phyloP scores from a whole-genome alignment of 1,140 invertebrate species.

The Leucophenga varia region DNA sequence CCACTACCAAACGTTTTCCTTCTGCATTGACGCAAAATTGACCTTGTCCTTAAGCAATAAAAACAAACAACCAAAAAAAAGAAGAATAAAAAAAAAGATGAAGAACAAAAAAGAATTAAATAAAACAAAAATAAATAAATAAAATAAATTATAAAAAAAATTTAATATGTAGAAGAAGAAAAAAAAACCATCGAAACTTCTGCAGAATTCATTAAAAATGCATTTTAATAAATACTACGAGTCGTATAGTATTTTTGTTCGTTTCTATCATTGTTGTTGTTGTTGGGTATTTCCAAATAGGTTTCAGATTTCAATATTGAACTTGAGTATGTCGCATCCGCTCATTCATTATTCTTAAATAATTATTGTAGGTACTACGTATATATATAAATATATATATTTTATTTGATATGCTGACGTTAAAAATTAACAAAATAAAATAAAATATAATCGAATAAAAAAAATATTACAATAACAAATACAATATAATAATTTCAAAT shows the following conservation, averaged over 20 bases:
- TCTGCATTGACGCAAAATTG: conserved; percentile 14
- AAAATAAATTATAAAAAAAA: too few relatives aligned
- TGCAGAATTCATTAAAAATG: conserved; percentile 44
- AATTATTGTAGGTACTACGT: too few relatives aligned
- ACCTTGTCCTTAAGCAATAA: conserved; percentile 44
- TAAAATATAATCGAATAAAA: too few relatives aligned
- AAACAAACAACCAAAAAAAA: conserved; percentile 17
- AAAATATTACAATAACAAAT: too few relatives aligned
- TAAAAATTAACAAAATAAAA: too few relatives aligned
- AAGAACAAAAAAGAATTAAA: conserved; percentile 16
- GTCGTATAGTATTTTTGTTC: conserved; percentile 9
- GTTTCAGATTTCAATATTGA: conserved; percentile 22
- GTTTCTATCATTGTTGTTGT: conserved; percentile 3
- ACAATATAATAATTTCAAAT: too few relatives aligned
- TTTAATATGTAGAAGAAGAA: too few relatives aligned
- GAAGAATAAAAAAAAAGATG: conserved; percentile 10
- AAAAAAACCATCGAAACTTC: conserved; percentile 39
- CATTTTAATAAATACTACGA: conserved; percentile 7
- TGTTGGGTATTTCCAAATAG: background rate
- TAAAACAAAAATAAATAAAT: conserved; percentile 17
- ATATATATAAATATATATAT: too few relatives aligned
- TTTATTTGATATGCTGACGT: too few relatives aligned
- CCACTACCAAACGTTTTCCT: conserved; percentile 17
- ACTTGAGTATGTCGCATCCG: conserved; percentile 21
- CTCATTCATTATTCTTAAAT: too few relatives aligned